Conservation (phyloP, 2,113 vertebrate species). For the Globicephala melas region DNA sequence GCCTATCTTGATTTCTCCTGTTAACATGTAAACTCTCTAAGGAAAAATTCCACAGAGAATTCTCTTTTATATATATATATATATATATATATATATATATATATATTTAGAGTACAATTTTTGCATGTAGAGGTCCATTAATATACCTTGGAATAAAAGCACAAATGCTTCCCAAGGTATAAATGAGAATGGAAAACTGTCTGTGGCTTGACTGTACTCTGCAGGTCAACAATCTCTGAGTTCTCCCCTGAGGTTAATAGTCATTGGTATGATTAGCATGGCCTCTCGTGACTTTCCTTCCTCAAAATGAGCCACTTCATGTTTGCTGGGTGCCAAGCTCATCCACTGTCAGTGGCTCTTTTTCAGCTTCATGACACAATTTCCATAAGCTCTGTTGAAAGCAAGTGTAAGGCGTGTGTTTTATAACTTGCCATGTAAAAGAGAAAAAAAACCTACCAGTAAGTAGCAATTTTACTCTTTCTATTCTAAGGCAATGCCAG, state of each 20-base stretch:
- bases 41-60: not conserved
- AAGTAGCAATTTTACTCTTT: not conserved
- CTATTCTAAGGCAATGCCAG: conserved; percentile 24
- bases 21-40: not conserved
- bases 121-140: not conserved
- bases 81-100: no score
- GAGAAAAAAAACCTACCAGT: not conserved
- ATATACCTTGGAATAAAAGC: not conserved
- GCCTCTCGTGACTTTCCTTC: not conserved
- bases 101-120: not conserved
- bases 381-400: not conserved
- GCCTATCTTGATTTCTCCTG: not conserved
- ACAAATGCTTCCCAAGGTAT: not conserved
- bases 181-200: not conserved
- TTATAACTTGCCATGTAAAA: conserved; percentile 3
- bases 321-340: not conserved
- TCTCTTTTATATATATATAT: not conserved
- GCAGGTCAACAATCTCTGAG: not conserved
- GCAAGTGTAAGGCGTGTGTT: not conserved
- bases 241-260: not conserved
- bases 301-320: not conserved
- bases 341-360: not conserved
- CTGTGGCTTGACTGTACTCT: not conserved
- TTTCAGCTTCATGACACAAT: not conserved
- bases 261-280: not conserved